Percentiles rank a stretch among this genome's conserved stretches.
These are phyloP conservation scores for Hedya salicella DNA, from an alignment of 2,888 invertebrate species.

Conservation along the genomic window DNA sequence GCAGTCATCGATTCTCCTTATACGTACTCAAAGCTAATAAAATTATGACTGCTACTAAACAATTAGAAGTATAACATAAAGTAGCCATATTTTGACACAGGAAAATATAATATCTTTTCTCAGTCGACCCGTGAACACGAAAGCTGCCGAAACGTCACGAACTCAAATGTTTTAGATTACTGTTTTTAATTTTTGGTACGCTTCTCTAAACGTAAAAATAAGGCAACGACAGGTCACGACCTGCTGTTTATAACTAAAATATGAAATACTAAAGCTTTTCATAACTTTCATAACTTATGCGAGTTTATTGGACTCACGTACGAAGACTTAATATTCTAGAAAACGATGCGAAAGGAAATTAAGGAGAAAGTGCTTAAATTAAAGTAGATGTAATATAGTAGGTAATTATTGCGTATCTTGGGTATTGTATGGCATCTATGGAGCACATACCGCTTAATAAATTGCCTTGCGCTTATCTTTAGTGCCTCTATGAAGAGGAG, in stretches of 20 bases:
- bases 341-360: constrained; percentile 30
- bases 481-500: constrained; percentile 18
- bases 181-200: too few relatives aligned
- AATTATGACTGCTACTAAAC: too few relatives aligned
- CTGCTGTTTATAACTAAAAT: constrained; percentile 7
- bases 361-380: constrained; percentile 24
- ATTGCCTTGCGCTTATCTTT: constrained; percentile 35
- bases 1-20: too few relatives aligned
- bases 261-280: constrained; percentile 1
- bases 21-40: too few relatives aligned
- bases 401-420: constrained; percentile 40
- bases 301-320: constrained; percentile 12
- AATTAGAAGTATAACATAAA: too few relatives aligned
- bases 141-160: too few relatives aligned
- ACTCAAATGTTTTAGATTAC: too few relatives aligned
- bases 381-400: constrained; percentile 25
- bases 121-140: too few relatives aligned
- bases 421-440: constrained; percentile 39
- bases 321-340: constrained; percentile 6
- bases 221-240: neutral
- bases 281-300: neutral
- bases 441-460: constrained; percentile 35
- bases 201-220: neutral
- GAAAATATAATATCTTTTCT: too few relatives aligned
- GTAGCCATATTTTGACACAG: too few relatives aligned